These are phyloP conservation scores for Petroica traversi DNA, from an alignment of 2,113 vertebrate genomes.

Conservation along the genomic window DNA sequence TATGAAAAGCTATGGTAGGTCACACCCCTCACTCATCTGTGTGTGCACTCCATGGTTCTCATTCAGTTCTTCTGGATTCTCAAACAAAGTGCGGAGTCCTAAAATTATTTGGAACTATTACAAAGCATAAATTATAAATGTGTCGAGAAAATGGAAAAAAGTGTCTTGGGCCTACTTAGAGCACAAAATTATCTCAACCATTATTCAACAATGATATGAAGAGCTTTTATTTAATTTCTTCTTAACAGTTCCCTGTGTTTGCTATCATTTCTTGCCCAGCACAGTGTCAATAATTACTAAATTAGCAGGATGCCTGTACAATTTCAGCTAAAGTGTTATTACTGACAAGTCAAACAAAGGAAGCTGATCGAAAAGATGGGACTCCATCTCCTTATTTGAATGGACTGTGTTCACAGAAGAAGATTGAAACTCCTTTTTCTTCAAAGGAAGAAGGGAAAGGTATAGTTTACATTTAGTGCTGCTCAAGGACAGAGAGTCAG, in stretches of 20 bases:
- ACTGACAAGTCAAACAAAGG: constrained; percentile 90
- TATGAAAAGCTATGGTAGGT: constrained; percentile 46
- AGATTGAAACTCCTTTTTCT: constrained; percentile 76
- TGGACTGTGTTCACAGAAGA: constrained; percentile 75
- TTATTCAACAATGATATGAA: constrained; percentile 80
- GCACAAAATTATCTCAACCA: constrained; percentile 76
- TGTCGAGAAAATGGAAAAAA: constrained; percentile 80
- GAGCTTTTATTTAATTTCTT: constrained; percentile 82
- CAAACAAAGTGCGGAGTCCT: constrained; percentile 78
- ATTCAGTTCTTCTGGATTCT: constrained; percentile 68
- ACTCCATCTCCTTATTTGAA: constrained; percentile 92
- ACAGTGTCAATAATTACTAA: constrained; percentile 93
- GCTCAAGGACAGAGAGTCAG: constrained; percentile 78
- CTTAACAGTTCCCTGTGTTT: constrained; percentile 85
- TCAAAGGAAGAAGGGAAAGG: constrained; percentile 74
- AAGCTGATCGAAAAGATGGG: constrained; percentile 80
- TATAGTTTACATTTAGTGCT: constrained; percentile 77
- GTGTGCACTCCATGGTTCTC: constrained; percentile 67
- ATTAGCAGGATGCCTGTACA: constrained; percentile 88
- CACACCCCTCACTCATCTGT: constrained; percentile 35
- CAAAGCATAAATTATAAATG: constrained; percentile 87
- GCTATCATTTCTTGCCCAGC: constrained; percentile 85
- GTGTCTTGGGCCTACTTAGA: constrained; percentile 75
- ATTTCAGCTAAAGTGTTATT: constrained; percentile 87
- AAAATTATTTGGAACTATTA: constrained; percentile 86